Conservation (phyloP, 2,113 vertebrate genomes). For the Macheiramphus alcinus region DNA sequence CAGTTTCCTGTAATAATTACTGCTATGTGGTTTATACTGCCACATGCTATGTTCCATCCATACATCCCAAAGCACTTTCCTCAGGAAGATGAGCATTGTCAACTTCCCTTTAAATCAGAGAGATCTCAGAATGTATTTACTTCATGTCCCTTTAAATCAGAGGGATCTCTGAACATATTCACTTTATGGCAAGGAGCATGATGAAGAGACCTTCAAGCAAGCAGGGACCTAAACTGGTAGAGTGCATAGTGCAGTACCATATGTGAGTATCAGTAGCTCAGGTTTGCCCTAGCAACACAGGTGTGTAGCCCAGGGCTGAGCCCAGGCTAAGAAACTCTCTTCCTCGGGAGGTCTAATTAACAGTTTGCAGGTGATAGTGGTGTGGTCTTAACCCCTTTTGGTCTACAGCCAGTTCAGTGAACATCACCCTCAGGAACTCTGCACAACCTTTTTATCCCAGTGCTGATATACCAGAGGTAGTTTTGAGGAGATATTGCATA, state of each 20-base stretch:
- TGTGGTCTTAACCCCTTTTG: background rate
- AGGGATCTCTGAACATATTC: background rate
- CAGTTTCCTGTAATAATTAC: background rate
- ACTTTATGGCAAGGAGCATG: background rate
- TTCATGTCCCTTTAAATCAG: background rate
- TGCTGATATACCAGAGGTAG: background rate
- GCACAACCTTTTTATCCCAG: background rate
- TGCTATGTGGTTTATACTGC: background rate
- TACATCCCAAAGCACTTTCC: background rate
- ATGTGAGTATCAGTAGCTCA: background rate
- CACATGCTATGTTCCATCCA: background rate
- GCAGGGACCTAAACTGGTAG: background rate
- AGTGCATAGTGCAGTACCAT: background rate
- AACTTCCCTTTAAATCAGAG: background rate
- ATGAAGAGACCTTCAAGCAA: background rate
- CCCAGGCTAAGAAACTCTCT: background rate
- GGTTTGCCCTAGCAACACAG: background rate
- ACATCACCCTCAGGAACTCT: background rate
- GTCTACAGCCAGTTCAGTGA: background rate
- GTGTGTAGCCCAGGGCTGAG: background rate
- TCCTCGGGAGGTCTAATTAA: background rate
- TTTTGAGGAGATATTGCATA: background rate
- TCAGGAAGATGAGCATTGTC: background rate
- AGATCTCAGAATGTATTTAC: background rate
- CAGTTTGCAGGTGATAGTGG: background rate